Conservation (phyloP, 1,140 invertebrate genomes). For the Proctacanthus coquilletti region DNA sequence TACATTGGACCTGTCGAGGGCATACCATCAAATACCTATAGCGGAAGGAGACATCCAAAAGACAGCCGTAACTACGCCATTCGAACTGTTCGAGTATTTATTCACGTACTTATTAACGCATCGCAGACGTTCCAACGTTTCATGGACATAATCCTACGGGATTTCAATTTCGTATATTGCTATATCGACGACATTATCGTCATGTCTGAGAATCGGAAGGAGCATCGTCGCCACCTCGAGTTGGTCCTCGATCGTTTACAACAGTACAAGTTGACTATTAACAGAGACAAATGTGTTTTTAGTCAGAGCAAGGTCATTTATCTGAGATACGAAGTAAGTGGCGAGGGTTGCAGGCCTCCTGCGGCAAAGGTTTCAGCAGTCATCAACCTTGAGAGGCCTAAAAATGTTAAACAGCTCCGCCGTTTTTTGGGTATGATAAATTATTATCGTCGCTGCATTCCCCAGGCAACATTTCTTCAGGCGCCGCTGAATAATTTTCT, state of each 20-base stretch:
- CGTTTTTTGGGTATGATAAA: constrained; percentile 23
- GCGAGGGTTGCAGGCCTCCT: constrained; percentile 8
- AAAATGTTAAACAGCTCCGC: constrained; percentile 13
- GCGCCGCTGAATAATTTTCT: constrained; percentile 9
- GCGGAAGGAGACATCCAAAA: constrained; percentile 19
- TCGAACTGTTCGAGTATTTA: constrained; percentile 16
- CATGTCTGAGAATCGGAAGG: constrained; percentile 12
- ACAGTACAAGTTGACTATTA: constrained; percentile 11
- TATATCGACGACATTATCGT: constrained; percentile 29
- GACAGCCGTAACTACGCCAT: constrained; percentile 25
- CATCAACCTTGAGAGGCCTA: constrained; percentile 10
- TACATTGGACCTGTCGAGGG: constrained; percentile 31
- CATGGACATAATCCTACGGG: constrained; percentile 31
- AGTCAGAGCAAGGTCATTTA: constrained; percentile 12
- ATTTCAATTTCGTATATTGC: constrained; percentile 16
- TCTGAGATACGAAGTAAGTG: constrained; percentile 10
- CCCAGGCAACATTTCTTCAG: constrained; percentile 14
- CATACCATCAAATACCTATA: constrained; percentile 32
- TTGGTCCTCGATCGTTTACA: constrained; percentile 8
- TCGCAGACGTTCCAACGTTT: constrained; percentile 33
- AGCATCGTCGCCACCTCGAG: constrained; percentile 17
- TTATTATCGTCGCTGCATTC: constrained; percentile 19
- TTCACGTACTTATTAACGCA: constrained; percentile 20
- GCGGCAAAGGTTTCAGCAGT: constrained; percentile 11
- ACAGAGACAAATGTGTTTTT: constrained; percentile 18